Base-by-base conservation (phyloP, 2,113 vertebrate genomes). In the Rostratula benghalensis region DNA sequence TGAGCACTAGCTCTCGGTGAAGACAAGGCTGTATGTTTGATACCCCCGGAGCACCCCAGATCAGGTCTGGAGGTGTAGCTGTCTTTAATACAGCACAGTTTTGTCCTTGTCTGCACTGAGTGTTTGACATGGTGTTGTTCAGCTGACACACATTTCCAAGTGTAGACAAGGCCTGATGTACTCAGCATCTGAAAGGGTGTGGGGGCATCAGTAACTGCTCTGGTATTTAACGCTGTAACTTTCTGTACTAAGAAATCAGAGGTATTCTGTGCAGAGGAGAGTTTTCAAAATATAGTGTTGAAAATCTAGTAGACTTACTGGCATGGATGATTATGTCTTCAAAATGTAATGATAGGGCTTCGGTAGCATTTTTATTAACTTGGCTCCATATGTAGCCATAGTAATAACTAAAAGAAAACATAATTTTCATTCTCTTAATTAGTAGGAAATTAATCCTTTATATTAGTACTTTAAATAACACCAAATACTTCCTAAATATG, bases 61-160 rank as follows among this genome's bases (percentile, higher is more conserved):
- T n/a, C 5, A 87, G 78, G 41, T 19, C 77, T 10, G 1, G 77
- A 20, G 25, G 7, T 64, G 4, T 37, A 30, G 14, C 15, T 48
- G 81, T 61, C 69, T 73, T 71, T 73, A 73, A 73, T 46, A 25
- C 0, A 41, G 82, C 78, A 60, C 13, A 17, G 17, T 64, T 93
- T 56, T 93, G 93, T 93, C 88, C 88, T 93, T 71, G 83, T 81
- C 85, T 77, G 46, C 88, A 86, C 90, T 81, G 79, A 88, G 51
- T 46, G 21, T 77, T 83, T 80, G 51, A 59, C 6, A 21, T 46
- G 46, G 0, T 37, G 60, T n/a, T 84, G 33, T 59, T 91, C 51
- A 82, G 68, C 8, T 84, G 35, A 64, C 23, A 1, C 13, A 14
- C 54, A 57, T 94, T 92, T 81, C 68, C 76, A 89, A 78, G 79